phyloP scores from a whole-genome alignment of 2,888 invertebrate genomes.

The Blera fallax region DNA sequence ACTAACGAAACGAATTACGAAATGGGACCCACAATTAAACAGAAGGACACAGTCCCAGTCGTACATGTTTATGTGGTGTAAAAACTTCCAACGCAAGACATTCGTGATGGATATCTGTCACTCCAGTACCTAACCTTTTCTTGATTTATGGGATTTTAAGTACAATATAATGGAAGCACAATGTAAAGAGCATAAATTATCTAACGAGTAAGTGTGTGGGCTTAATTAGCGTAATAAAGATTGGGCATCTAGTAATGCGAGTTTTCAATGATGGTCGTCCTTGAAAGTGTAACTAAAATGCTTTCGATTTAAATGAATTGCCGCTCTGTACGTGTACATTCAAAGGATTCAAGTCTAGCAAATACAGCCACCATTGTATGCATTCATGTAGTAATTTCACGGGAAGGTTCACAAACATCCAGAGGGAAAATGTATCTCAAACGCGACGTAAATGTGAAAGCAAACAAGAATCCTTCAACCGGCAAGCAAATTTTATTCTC shows the following conservation, averaged over 20 bases:
- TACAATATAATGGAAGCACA: not conserved
- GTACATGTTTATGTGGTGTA: not conserved
- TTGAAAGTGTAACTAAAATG: not conserved
- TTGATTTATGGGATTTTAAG: not conserved
- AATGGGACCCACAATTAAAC: not conserved
- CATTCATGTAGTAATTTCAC: no score
- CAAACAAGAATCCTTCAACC: not conserved
- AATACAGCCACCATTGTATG: no score
- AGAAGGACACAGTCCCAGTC: not conserved
- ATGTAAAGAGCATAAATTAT: not conserved
- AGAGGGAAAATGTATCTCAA: not conserved
- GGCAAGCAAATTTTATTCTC: not conserved
- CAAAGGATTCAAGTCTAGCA: no score
- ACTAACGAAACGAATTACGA: not conserved
- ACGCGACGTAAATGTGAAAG: not conserved
- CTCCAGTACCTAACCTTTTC: not conserved
- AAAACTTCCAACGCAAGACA: not conserved
- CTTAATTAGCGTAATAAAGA: not conserved
- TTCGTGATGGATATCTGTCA: not conserved
- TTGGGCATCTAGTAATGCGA: not conserved
- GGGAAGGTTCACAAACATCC: not conserved
- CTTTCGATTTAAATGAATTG: no score
- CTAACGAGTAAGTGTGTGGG: not conserved
- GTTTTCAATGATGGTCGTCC: not conserved
- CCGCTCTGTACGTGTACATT: no score